Evolutionary conservation across 1,140 invertebrate species (phyloP).

Genomic region (Cyphomyrmex costatus): DNA sequence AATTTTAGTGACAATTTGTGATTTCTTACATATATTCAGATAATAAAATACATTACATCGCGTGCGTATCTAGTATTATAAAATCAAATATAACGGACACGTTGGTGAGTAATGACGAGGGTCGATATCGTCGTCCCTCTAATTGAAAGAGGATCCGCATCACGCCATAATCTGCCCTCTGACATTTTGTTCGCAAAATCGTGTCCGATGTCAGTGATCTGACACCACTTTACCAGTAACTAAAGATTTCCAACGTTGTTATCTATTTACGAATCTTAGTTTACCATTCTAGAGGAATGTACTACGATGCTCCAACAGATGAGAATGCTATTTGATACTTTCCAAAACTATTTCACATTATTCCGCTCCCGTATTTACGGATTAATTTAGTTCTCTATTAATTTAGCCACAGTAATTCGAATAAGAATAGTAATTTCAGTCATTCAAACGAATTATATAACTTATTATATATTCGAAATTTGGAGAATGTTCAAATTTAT

Average conservation of each 20-base stretch:
- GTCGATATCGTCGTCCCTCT: conserved; percentile 20
- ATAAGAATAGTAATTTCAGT: not conserved
- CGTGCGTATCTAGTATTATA: conserved; percentile 8
- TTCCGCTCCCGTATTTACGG: not conserved
- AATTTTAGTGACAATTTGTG: not conserved
- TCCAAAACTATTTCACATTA: not conserved
- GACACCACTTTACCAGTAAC: conserved; percentile 37
- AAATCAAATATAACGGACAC: conserved; percentile 14
- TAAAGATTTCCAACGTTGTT: conserved; percentile 20
- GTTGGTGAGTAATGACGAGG: not conserved
- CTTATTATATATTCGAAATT: not conserved
- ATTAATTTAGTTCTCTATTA: not conserved
- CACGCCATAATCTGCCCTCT: conserved; percentile 22
- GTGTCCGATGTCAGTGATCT: conserved; percentile 29
- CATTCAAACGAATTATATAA: not conserved
- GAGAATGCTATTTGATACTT: not conserved
- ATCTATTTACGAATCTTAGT: conserved; percentile 32
- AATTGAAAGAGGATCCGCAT: conserved; percentile 58
- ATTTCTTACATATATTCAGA: not conserved
- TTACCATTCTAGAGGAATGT: not conserved
- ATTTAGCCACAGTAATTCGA: not conserved
- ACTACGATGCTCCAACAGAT: not conserved
- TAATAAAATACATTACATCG: not conserved
- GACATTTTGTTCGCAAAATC: conserved; percentile 34
- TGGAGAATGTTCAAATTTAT: not conserved